Evolutionary conservation across 2,888 invertebrate species (phyloP).

Genomic region (Drosophila meridionalis): DNA sequence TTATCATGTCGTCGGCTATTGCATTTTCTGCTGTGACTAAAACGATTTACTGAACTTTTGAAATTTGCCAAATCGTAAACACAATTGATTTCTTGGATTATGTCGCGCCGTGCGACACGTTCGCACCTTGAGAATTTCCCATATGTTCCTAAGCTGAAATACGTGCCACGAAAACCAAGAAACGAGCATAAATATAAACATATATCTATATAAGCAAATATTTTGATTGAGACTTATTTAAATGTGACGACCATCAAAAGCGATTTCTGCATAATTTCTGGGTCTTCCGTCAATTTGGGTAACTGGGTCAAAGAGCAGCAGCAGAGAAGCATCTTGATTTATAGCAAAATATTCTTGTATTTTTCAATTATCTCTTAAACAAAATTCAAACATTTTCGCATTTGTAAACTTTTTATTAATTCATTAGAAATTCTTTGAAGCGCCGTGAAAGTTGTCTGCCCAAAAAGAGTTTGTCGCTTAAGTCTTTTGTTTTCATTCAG

Average conservation of each 20-base stretch:
- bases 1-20: conserved; percentile 27
- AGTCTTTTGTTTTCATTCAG: conserved; percentile 69
- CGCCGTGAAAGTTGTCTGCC: conserved; percentile 65
- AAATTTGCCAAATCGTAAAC: conserved; percentile 28
- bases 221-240: conserved; percentile 15
- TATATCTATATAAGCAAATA: conserved; percentile 2
- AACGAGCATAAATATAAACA: background rate
- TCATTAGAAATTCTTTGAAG: conserved; percentile 48
- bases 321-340: conserved; percentile 36
- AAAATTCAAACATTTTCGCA: conserved; percentile 45
- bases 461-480: conserved; percentile 73
- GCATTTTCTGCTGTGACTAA: conserved; percentile 47
- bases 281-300: conserved; percentile 39
- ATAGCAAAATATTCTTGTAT: conserved; percentile 17
- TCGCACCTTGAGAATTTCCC: conserved; percentile 61
- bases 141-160: conserved; percentile 38
- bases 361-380: background rate
- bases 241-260: conserved; percentile 28
- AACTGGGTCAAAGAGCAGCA: conserved; percentile 44
- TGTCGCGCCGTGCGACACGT: conserved; percentile 37
- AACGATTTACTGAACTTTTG: conserved; percentile 48
- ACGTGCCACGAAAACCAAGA: conserved; percentile 67
- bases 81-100: conserved; percentile 6
- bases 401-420: background rate
- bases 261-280: conserved; percentile 62